phyloP scores from a whole-genome alignment of 2,797 vertebrate species.

The Hipposideros larvatus region DNA sequence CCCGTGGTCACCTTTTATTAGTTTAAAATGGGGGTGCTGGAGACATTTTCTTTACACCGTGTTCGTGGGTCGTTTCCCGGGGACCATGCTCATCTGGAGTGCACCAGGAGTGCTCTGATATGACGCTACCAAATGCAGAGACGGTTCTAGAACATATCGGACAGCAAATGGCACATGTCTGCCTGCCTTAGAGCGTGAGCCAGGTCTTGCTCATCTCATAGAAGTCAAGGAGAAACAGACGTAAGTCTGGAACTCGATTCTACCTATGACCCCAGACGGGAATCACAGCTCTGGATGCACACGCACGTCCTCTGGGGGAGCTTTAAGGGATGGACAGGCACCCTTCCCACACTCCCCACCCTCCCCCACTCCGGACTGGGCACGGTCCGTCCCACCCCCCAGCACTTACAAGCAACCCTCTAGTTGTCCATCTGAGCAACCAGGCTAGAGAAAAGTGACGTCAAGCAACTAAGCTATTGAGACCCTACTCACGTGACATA shows the following conservation, averaged over 20 bases:
- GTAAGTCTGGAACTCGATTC: accelerated
- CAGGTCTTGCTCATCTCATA: neutral
- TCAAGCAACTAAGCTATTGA: too few relatives aligned
- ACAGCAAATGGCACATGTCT: neutral
- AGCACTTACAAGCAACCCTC: too few relatives aligned
- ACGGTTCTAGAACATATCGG: accelerated
- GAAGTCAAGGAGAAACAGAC: neutral
- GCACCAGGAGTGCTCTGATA: accelerated
- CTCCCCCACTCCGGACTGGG: too few relatives aligned
- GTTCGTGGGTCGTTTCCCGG: accelerated
- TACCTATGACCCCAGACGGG: too few relatives aligned
- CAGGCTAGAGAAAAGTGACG: too few relatives aligned
- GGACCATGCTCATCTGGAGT: neutral
- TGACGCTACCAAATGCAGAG: neutral
- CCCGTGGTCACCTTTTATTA: neutral
- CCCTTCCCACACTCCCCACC: neutral
- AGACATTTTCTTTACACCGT: accelerated
- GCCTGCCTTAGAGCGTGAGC: neutral
- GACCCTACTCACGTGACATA: too few relatives aligned
- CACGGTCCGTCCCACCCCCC: too few relatives aligned
- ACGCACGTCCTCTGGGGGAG: accelerated
- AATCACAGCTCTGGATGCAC: neutral
- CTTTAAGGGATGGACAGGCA: neutral
- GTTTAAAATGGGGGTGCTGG: neutral
- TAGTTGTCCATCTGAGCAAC: too few relatives aligned